Evolutionary conservation across 2,888 invertebrate species (phyloP).

Genomic region (Marronus borbonicus): DNA sequence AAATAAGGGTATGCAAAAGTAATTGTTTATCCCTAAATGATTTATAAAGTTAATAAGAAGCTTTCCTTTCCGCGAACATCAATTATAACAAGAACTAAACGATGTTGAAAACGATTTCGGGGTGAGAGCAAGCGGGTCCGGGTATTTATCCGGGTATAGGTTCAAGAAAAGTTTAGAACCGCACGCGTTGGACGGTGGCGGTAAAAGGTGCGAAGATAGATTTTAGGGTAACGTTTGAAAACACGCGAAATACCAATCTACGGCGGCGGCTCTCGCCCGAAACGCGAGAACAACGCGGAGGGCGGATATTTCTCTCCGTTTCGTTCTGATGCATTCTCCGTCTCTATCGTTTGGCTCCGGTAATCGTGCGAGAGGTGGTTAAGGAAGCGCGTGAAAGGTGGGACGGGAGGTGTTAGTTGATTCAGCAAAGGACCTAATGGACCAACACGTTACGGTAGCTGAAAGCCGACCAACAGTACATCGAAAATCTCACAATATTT

Average conservation of each 20-base stretch:
- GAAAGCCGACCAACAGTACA: constrained; percentile 56
- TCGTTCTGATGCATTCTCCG: constrained; percentile 6
- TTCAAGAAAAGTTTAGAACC: constrained; percentile 57
- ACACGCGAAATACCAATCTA: constrained; percentile 71
- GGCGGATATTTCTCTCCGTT: constrained; percentile 47
- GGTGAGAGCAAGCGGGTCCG: constrained; percentile 3
- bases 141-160: constrained; percentile 20
- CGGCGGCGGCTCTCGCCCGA: constrained; percentile 63
- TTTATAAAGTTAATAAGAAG: constrained; percentile 13
- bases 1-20: not conserved
- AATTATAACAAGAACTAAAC: constrained; percentile 19
- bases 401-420: constrained; percentile 64
- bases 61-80: constrained; percentile 2
- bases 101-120: constrained; percentile 22
- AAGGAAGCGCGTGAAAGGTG: constrained; percentile 53
- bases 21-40: not conserved
- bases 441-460: constrained; percentile 62
- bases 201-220: constrained; percentile 69
- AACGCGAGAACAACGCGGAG: constrained; percentile 50
- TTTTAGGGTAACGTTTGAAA: constrained; percentile 65
- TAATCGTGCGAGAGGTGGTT: constrained; percentile 39
- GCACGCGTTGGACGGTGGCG: constrained; percentile 61
- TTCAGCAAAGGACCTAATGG: constrained; percentile 67
- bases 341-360: constrained; percentile 16
- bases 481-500: constrained; percentile 57